phyloP scores from a whole-genome alignment of 2,113 vertebrate genomes.

The Dipodomys ordii region DNA sequence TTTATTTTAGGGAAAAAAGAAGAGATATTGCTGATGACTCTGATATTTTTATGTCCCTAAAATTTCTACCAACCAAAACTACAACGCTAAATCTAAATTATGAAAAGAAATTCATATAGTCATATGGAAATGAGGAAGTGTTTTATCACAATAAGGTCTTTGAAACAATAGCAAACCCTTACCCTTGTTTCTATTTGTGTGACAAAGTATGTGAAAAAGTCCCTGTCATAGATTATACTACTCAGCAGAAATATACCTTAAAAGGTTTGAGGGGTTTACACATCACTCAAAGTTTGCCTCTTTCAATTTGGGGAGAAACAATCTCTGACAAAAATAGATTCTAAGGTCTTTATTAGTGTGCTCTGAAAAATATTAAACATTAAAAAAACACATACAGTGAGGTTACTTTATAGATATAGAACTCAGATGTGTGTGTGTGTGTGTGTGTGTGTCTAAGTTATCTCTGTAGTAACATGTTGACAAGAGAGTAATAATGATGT shows the following conservation, averaged over 20 bases:
- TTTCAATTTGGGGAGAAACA: slow-evolving; percentile 20
- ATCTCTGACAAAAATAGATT: slow-evolving; percentile 39
- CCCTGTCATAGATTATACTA: neutral
- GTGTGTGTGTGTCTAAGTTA: slow-evolving; percentile 30
- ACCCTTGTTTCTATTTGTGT: slow-evolving; percentile 27
- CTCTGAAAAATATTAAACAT: slow-evolving; percentile 59
- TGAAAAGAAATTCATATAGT: neutral
- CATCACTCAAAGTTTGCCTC: slow-evolving; percentile 19
- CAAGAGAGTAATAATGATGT: slow-evolving; percentile 73
- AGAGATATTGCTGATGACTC: neutral
- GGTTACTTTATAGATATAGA: slow-evolving; percentile 54
- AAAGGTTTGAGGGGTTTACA: neutral
- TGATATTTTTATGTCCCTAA: neutral
- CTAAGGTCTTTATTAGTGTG: neutral
- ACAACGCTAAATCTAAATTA: neutral
- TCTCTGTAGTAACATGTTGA: slow-evolving; percentile 68
- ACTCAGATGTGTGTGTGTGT: slow-evolving; percentile 51
- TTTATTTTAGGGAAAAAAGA: neutral
- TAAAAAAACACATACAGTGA: slow-evolving; percentile 26
- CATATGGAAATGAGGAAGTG: neutral
- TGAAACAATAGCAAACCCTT: neutral
- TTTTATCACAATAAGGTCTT: neutral
- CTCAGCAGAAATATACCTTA: neutral
- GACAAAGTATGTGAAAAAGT: neutral
- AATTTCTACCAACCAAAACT: slow-evolving; percentile 18